Evolutionary conservation across 2,113 vertebrate genomes (phyloP).

Genomic region (Australoheros scitulus): DNA sequence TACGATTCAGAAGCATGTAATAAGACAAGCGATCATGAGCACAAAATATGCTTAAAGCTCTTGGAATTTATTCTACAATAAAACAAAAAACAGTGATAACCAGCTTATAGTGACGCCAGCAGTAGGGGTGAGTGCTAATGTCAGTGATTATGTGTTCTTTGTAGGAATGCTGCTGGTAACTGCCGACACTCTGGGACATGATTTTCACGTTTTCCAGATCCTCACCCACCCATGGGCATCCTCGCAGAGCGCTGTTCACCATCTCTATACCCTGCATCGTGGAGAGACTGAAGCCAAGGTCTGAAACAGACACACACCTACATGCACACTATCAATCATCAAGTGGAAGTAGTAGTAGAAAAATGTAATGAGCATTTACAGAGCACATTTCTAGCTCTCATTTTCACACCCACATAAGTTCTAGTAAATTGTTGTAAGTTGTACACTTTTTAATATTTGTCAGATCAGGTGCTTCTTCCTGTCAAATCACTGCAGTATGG

Average conservation of each 20-base stretch:
- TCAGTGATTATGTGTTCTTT: neutral
- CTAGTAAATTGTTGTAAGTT: neutral
- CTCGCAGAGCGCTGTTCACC: constrained; percentile 95
- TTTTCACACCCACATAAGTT: neutral
- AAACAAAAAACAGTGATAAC: neutral
- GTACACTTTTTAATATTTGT: neutral
- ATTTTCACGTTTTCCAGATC: constrained; percentile 98
- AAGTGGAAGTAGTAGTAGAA: neutral
- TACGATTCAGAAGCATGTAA: too few relatives aligned
- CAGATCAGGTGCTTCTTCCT: neutral
- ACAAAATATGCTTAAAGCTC: neutral
- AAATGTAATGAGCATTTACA: neutral
- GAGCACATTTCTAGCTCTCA: neutral
- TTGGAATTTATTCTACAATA: neutral
- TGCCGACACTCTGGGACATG: constrained; percentile 93
- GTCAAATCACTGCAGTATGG: neutral
- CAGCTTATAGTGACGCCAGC: neutral
- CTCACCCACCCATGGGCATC: constrained; percentile 97
- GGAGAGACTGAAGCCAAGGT: constrained; percentile 99
- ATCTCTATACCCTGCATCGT: constrained; percentile 97
- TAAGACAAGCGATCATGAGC: too few relatives aligned
- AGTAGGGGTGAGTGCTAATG: neutral
- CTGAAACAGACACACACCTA: constrained; percentile 4
- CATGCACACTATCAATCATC: neutral
- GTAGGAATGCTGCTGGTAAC: constrained; percentile 97